Conservation (phyloP, 2,797 vertebrate species). For the Pelochelys cantorii region DNA sequence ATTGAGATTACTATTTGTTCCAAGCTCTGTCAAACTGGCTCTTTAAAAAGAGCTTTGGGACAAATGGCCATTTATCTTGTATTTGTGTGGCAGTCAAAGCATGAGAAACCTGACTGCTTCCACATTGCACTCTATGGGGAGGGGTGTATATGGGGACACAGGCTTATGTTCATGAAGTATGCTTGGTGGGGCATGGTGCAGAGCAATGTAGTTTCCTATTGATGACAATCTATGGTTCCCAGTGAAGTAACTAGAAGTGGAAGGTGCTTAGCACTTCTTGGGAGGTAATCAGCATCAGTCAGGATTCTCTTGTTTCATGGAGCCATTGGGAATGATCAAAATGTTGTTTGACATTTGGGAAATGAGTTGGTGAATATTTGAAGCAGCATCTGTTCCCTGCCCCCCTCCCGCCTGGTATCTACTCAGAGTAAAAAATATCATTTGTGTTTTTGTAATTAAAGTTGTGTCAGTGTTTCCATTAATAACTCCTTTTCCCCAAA, state of each 20-base stretch:
- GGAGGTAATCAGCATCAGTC: accelerated
- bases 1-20: neutral
- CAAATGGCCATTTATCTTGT: neutral
- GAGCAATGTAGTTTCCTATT: neutral
- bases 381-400: neutral
- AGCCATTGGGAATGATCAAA: neutral
- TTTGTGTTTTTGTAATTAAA: neutral
- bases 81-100: neutral
- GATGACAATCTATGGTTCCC: neutral
- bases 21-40: neutral
- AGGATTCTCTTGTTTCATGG: neutral
- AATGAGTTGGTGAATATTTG: neutral
- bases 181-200: neutral
- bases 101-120: neutral
- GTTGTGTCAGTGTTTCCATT: neutral
- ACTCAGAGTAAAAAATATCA: slow-evolving; percentile 22
- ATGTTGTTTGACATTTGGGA: neutral
- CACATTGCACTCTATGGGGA: neutral
- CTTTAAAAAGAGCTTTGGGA: neutral
- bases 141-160: neutral
- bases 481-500: neutral
- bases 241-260: neutral
- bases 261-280: neutral
- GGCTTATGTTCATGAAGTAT: slow-evolving; percentile 1
- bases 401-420: neutral